A percentile compares a stretch with the other conserved stretches of the same genome.
Conservation (phyloP, 2,888 invertebrate species). For the Ryuthela nishihirai region DNA sequence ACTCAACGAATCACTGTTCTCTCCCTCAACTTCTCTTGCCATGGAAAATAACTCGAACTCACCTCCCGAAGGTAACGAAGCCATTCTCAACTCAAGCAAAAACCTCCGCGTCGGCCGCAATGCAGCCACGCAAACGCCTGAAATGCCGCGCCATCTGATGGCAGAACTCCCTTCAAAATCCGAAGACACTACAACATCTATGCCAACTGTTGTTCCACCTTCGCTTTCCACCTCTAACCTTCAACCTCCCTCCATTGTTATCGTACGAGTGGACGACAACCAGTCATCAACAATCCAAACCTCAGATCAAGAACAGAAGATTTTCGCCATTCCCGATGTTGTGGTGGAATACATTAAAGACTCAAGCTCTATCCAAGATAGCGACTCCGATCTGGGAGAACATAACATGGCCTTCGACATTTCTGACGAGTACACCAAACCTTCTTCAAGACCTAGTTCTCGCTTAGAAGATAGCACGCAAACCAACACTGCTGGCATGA, state of each 20-base stretch:
- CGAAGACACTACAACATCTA: not conserved
- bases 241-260: conserved; percentile 8
- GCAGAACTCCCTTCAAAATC: not conserved
- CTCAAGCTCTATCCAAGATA: too few species aligned
- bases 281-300: conserved; percentile 16
- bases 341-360: conserved; percentile 33
- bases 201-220: not conserved
- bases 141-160: conserved; percentile 19
- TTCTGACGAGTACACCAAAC: too few species aligned
- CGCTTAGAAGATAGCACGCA: too few species aligned
- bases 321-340: conserved; percentile 26
- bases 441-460: too few species aligned
- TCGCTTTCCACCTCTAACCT: not conserved
- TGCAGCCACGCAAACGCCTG: conserved; percentile 23
- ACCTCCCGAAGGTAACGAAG: conserved; percentile 22
- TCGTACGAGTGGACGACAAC: conserved; percentile 22
- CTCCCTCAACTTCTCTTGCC: not conserved
- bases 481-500: too few species aligned
- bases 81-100: conserved; percentile 7
- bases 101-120: not conserved
- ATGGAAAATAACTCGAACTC: conserved; percentile 29
- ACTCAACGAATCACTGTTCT: too few species aligned
- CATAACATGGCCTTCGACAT: too few species aligned
- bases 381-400: too few species aligned
- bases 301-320: conserved; percentile 16